Evolutionary conservation across 1,140 invertebrate genomes (phyloP), one percentile per base, ranked within the genome.

Genomic region (Mactra quadrangularis): DNA sequence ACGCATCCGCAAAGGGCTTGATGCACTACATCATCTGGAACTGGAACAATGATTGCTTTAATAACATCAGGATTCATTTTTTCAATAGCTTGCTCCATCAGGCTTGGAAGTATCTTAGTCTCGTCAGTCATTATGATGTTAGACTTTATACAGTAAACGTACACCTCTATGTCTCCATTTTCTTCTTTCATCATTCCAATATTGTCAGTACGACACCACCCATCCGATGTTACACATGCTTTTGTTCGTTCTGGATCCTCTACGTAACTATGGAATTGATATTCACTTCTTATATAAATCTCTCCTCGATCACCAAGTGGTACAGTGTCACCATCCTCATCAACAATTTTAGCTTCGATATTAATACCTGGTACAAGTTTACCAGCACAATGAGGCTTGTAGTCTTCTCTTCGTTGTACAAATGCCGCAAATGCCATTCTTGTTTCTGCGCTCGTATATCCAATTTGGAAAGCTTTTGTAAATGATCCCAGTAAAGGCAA

Each of bases 11-110:
- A 70, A 3, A 70, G n/a, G 15, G 17, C 17, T 17, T 70, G 66
- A n/a, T 70, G 53, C 25, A 66, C 11, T n/a, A 66, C 35, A 19
- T 33, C n/a, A 22, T 83, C 59, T 31, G 81, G 81, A 33, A 83
- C 38, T 15, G 71, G 57, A 15, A 76, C 71, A 17, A 81, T 59
- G 27, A 81, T 64, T 11, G 64, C 75, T 9, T 71, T 50, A 19
- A 35, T 13, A 25, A 84, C 52, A n/a, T 25, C 33, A 2, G 76
- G 64, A 19, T 33, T 41, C 38, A 41, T 50, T 0, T 25, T 25
- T 3, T 27, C 25, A 9, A 84, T 31, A 11, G 22, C 4, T 11
- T 17, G 33, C 47, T 84, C 83, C 35, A 81, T 9, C 9, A 47
- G 31, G 33, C 19, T 19, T 7, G 53, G 53, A 6, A 6, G 6